Conservation (phyloP, 2,797 vertebrate genomes). For the Babyrousa celebensis region DNA sequence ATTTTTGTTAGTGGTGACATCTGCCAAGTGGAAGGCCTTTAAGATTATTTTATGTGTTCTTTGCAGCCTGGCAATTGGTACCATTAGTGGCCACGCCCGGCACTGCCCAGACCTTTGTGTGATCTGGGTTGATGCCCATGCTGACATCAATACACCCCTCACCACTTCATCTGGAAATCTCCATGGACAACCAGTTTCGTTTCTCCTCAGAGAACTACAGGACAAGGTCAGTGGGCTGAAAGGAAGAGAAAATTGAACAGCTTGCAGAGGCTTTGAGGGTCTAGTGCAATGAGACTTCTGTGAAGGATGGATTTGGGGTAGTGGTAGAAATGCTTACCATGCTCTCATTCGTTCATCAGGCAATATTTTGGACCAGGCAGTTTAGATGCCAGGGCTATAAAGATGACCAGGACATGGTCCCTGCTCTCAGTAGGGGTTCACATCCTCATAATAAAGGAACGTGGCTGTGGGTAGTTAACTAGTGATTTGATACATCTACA, state of each 20-base stretch:
- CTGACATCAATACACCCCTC: slow-evolving; percentile 97
- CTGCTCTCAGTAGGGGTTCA: not conserved
- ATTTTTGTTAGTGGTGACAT: slow-evolving; percentile 59
- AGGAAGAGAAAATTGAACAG: slow-evolving; percentile 27
- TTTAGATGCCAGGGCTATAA: not conserved
- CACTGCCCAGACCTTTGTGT: slow-evolving; percentile 96
- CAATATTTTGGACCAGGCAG: not conserved
- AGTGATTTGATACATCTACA: not conserved
- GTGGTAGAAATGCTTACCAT: not conserved
- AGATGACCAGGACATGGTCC: not conserved
- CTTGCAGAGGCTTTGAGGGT: not conserved
- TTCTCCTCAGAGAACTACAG: slow-evolving; percentile 97
- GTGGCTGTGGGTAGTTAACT: not conserved
- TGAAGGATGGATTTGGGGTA: not conserved
- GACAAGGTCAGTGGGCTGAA: slow-evolving; percentile 94
- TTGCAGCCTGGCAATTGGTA: slow-evolving; percentile 96
- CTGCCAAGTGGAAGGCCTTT: slow-evolving; percentile 71
- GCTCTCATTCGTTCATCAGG: slow-evolving; percentile 46
- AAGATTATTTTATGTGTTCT: slow-evolving; percentile 77
- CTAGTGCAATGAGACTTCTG: not conserved
- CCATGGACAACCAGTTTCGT: slow-evolving; percentile 97
- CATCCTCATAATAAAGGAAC: not conserved
- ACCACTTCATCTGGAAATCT: slow-evolving; percentile 97
- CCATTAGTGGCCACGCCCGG: slow-evolving; percentile 95
- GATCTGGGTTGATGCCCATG: slow-evolving; percentile 99